These are phyloP conservation scores for Upupa epops DNA, from an alignment of 2,113 vertebrate species.

Conservation along the genomic window DNA sequence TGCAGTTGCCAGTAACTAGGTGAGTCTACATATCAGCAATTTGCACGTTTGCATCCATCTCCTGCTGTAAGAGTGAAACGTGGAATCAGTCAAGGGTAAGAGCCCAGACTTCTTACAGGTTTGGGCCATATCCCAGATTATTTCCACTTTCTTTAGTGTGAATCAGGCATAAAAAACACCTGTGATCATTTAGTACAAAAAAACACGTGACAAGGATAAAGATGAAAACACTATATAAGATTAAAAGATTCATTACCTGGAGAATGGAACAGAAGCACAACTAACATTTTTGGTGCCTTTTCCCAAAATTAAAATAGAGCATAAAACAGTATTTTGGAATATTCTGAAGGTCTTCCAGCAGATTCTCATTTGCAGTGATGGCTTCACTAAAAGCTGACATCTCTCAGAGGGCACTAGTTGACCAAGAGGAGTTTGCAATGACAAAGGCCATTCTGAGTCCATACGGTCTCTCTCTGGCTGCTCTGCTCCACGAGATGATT, in stretches of 20 bases:
- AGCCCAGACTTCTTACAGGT: not conserved
- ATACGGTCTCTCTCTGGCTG: not conserved
- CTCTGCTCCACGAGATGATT: not conserved
- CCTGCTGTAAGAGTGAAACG: not conserved
- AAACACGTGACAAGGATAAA: not conserved
- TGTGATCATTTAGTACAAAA: not conserved
- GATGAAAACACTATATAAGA: not conserved
- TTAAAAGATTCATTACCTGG: not conserved
- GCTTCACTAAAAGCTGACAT: not conserved
- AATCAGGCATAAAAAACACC: not conserved
- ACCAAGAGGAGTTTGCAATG: not conserved
- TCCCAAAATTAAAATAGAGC: not conserved
- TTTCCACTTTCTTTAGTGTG: not conserved
- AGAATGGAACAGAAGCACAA: not conserved
- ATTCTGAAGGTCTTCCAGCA: not conserved
- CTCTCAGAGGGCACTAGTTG: not conserved
- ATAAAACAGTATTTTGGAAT: not conserved
- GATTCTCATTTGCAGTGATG: not conserved
- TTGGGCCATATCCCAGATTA: not conserved
- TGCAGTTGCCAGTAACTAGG: not conserved
- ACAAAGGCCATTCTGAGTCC: not conserved
- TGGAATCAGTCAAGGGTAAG: not conserved
- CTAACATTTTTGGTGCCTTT: not conserved
- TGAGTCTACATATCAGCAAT: not conserved
- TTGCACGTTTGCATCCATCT: not conserved